phyloP scores from a whole-genome alignment of 1,140 invertebrate species.

The Armadillidium nasatum region DNA sequence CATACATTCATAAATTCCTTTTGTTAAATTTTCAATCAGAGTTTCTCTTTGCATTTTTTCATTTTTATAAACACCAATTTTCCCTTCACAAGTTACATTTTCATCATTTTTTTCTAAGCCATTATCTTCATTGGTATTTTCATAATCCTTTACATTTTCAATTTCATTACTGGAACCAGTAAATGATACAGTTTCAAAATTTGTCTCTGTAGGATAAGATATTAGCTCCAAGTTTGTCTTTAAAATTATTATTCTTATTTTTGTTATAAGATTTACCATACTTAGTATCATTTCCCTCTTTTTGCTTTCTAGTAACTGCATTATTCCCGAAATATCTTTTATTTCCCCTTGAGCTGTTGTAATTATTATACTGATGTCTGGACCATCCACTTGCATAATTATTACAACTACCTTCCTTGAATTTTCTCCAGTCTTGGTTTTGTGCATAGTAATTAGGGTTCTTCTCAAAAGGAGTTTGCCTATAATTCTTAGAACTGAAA shows the following conservation, averaged over 20 bases:
- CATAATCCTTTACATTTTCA: neutral
- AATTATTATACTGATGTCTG: neutral
- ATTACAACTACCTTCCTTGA: neutral
- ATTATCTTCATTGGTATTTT: too few relatives aligned
- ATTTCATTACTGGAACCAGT: neutral
- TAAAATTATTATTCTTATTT: neutral
- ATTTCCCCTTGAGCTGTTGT: neutral
- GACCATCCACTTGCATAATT: neutral
- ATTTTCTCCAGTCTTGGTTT: neutral
- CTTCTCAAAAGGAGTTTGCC: neutral
- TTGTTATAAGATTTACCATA: neutral
- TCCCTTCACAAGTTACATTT: neutral
- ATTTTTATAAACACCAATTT: neutral
- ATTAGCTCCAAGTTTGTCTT: neutral
- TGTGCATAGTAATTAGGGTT: neutral
- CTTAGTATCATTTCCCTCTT: neutral
- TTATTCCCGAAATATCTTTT: neutral
- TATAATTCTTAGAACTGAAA: neutral
- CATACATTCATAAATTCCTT: slow-evolving; percentile 76
- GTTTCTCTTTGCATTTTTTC: slow-evolving; percentile 63
- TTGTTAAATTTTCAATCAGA: slow-evolving; percentile 71
- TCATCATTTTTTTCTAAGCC: too few relatives aligned
- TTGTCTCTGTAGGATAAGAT: neutral
- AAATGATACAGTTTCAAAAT: neutral
- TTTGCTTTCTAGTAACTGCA: neutral